Conservation (phyloP, 64 coral and sea anemone genomes). For the Cladopsammia gracilis region DNA sequence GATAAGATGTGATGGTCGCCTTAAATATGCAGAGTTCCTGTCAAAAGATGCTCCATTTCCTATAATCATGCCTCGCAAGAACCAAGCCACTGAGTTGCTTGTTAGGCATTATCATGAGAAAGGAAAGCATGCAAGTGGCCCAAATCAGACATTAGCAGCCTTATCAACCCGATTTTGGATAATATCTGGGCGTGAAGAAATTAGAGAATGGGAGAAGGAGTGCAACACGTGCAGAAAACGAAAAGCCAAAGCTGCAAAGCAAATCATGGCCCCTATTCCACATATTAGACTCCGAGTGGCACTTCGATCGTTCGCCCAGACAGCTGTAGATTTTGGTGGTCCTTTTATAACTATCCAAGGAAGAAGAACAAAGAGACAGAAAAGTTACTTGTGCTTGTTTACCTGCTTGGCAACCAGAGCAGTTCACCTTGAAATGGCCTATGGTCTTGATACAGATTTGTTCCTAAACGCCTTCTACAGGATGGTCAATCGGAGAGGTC, state of each 20-base stretch:
- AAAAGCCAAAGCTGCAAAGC: constrained; percentile 20
- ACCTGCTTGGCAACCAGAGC: constrained; percentile 24
- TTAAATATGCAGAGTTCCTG: constrained; percentile 60
- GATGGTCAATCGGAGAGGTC: constrained; percentile 20
- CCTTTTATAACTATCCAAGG: constrained; percentile 37
- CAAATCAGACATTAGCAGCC: not conserved
- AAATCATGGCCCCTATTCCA: not conserved
- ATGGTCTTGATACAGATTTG: not conserved
- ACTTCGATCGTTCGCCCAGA: constrained; percentile 9
- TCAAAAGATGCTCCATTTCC: constrained; percentile 52
- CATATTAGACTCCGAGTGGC: not conserved
- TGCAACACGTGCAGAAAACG: not conserved
- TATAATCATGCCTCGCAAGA: constrained; percentile 41
- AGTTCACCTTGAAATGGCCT: constrained; percentile 30
- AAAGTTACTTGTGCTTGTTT: constrained; percentile 31
- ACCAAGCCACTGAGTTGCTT: constrained; percentile 32
- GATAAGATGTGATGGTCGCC: constrained; percentile 45
- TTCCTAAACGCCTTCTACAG: constrained; percentile 45
- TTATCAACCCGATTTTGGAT: not conserved
- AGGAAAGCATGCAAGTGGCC: not conserved
- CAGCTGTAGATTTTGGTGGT: constrained; percentile 28
- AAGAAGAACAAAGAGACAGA: not conserved
- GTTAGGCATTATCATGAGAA: constrained; percentile 35
- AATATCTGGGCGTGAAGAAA: not conserved
- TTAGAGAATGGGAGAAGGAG: not conserved